These are phyloP conservation scores for Melierax canorus DNA, from an alignment of 2,113 vertebrate genomes.

Conservation along the genomic window DNA sequence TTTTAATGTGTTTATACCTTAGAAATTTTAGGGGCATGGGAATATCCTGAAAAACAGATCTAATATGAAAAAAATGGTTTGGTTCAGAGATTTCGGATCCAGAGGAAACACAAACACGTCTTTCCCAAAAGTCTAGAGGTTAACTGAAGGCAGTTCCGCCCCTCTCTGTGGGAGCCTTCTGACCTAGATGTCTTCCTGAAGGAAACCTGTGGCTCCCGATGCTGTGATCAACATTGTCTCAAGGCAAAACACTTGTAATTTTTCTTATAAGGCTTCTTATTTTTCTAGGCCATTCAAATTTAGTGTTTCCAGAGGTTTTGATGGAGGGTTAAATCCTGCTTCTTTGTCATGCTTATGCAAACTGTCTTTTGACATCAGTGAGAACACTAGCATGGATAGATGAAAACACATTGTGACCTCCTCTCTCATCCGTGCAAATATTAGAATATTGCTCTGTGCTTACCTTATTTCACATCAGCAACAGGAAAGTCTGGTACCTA, in stretches of 20 bases:
- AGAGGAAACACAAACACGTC: not conserved
- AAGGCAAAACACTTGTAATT: not conserved
- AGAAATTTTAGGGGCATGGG: not conserved
- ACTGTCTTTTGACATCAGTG: not conserved
- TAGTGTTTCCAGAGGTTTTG: not conserved
- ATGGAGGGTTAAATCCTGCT: not conserved
- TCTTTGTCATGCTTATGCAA: not conserved
- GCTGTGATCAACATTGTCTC: rapidly evolving
- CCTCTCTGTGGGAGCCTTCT: not conserved
- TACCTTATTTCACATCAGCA: not conserved
- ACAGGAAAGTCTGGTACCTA: not conserved
- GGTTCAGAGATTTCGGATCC: not conserved
- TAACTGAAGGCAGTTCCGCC: not conserved
- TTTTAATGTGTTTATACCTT: not conserved
- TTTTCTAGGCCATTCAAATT: not conserved
- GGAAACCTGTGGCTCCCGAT: not conserved
- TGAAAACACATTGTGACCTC: not conserved
- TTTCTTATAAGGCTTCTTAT: not conserved
- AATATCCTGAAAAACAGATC: not conserved
- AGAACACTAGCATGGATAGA: not conserved
- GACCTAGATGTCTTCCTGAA: not conserved
- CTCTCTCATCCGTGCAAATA: not conserved
- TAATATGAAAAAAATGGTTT: not conserved
- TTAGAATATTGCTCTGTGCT: not conserved
- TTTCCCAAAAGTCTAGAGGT: not conserved